Conservation (phyloP, 1,140 invertebrate species). For the Brachionus rotundiformis region DNA sequence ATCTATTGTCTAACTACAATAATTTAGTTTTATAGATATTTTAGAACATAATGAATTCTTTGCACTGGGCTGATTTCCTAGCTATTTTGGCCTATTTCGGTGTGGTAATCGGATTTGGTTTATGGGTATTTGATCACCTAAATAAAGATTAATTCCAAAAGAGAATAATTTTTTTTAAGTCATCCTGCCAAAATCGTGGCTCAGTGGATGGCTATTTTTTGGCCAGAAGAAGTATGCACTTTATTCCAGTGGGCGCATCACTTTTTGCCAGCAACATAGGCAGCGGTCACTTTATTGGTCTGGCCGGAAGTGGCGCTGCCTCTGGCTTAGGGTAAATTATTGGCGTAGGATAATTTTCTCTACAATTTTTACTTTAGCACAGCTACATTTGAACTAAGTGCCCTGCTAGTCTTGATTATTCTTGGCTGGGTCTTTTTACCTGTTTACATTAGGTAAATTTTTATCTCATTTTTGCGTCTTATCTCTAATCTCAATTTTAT, state of each 20-base stretch:
- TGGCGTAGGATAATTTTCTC: slow-evolving; percentile 6
- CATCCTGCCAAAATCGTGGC: slow-evolving; percentile 52
- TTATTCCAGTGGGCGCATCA: slow-evolving; percentile 68
- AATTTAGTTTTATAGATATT: neutral
- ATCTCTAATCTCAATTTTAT: neutral
- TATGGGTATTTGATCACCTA: slow-evolving; percentile 40
- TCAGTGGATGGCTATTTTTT: slow-evolving; percentile 66
- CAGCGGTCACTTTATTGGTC: slow-evolving; percentile 69
- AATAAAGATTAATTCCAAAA: neutral
- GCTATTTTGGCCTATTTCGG: slow-evolving; percentile 30
- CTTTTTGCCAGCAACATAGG: slow-evolving; percentile 71
- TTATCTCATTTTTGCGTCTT: neutral
- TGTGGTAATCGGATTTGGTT: slow-evolving; percentile 48
- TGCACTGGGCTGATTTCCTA: slow-evolving; percentile 50
- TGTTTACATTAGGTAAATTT: slow-evolving; percentile 66
- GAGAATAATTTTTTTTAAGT: neutral
- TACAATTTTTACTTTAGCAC: neutral
- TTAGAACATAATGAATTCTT: neutral
- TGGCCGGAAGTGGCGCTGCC: slow-evolving; percentile 66
- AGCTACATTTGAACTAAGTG: slow-evolving; percentile 41
- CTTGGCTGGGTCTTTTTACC: slow-evolving; percentile 69
- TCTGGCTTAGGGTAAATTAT: slow-evolving; percentile 54
- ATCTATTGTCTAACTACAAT: neutral
- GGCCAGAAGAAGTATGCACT: slow-evolving; percentile 66
- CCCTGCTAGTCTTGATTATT: slow-evolving; percentile 11